Base-by-base conservation (phyloP, 2,113 vertebrate species). In the Hepsetus odoe region DNA sequence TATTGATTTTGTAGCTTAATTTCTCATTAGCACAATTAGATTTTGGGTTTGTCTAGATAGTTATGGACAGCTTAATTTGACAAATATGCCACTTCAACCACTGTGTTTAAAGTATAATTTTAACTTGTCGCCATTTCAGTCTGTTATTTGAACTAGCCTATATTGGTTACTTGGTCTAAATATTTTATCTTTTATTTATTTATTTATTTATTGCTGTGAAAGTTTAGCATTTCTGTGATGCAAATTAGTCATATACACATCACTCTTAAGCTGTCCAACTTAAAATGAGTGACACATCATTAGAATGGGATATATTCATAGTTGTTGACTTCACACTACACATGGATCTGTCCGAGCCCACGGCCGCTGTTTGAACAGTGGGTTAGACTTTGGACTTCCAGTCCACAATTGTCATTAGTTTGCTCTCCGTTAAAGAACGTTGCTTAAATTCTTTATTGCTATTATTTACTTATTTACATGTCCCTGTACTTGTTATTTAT, bases 351-450 rank as follows among this genome's bases (percentile, higher is more conserved):
- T 61, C 55, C 12, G 6, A 46, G 18, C 46, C 3, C 1, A 2
- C 4, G 4, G 53, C 1, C 18, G 38, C 0, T 79, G 68, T 72
- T 79, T 72, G 33, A 62, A 72, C 68, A 72, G 76, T 20, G 30
- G 32, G 13, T n/a, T 62, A 58, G 26, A 55, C 76, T 79, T 64
- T 62, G 68, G 10, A 79, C 67, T 70, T 28, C 13, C 24, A 28
- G 56, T 32, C 67, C 4, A 26, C 56, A 40, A 22, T 79, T 4
- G 5, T 7, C 4, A 3, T 59, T 49, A 26, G 35, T 61, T 58
- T 24, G 18, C 18, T 22, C 11, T 20, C 1, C 7, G 2, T 4
- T 18, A 14, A n/a, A 22, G 1, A 33, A n/a, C 14, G 44, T 59
- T 44, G 18, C 49, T 53, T 72, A 49, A n/a, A 49, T 59, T 7